A percentile compares a stretch with the other conserved stretches of the same genome.
Conservation (phyloP, 2,888 invertebrate species). For the Chydorus sphaericus region DNA sequence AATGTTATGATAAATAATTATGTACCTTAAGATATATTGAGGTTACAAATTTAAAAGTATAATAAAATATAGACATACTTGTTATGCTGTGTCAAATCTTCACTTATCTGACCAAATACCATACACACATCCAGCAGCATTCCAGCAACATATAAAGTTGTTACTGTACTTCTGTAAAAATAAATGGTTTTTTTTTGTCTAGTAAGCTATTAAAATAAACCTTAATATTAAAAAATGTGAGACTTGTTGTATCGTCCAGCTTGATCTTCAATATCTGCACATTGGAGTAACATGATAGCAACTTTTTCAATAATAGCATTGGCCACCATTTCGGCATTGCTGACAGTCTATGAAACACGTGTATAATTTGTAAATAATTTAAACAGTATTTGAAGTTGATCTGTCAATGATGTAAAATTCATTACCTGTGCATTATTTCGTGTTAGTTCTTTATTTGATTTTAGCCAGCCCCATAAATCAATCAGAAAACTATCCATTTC, state of each 20-base stretch:
- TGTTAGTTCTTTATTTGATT: no score
- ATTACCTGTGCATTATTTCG: no score
- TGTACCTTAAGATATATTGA: no score
- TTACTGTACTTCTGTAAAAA: conserved; percentile 69
- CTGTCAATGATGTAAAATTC: no score
- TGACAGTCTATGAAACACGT: no score
- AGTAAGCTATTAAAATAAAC: no score
- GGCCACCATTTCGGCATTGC: conserved; percentile 81
- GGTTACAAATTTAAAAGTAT: no score
- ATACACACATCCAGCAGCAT: conserved; percentile 83
- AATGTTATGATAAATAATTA: no score
- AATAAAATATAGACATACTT: conserved; percentile 66
- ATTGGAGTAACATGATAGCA: conserved; percentile 77
- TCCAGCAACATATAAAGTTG: conserved; percentile 87
- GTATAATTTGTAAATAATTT: no score
- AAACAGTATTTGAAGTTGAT: no score
- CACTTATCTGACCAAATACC: conserved; percentile 78
- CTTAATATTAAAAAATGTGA: background rate
- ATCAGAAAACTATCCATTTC: no score
- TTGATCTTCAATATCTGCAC: conserved; percentile 84
- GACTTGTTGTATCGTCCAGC: conserved; percentile 77
- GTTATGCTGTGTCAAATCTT: conserved; percentile 72
- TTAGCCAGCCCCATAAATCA: no score
- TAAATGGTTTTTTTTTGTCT: conserved; percentile 21
- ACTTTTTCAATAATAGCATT: conserved; percentile 94